Evolutionary conservation across 2,113 vertebrate genomes (phyloP).

Genomic region (Dicrurus megarhynchus): DNA sequence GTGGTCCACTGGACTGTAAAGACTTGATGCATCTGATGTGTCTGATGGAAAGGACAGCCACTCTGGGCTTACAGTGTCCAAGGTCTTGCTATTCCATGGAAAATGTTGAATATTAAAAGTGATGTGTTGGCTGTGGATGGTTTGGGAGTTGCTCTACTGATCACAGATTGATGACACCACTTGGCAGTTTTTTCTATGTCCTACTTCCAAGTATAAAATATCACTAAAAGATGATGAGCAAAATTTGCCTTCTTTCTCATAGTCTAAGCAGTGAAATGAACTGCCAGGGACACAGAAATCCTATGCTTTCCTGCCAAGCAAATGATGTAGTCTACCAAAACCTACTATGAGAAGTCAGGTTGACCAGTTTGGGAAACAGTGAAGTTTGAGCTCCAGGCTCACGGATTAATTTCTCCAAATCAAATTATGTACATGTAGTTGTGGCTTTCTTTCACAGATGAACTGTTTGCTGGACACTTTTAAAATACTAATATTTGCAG

Average conservation of each 20-base stretch:
- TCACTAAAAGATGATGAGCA: neutral
- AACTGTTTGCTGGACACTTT: neutral
- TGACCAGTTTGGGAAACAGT: neutral
- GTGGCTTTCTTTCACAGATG: neutral
- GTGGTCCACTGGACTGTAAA: neutral
- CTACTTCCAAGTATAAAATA: neutral
- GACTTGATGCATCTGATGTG: neutral
- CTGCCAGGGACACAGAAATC: neutral
- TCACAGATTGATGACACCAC: neutral
- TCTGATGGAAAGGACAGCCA: neutral
- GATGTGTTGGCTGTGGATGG: neutral
- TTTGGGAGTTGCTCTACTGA: neutral
- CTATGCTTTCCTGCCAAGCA: neutral
- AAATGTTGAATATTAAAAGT: neutral
- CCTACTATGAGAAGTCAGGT: neutral
- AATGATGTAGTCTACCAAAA: neutral
- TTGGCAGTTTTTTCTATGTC: neutral
- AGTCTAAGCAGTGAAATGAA: neutral
- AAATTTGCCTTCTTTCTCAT: neutral
- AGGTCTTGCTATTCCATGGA: neutral
- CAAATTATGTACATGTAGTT: neutral
- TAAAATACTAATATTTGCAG: neutral
- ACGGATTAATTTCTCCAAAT: neutral
- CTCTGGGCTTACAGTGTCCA: neutral
- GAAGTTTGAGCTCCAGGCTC: neutral